phyloP scores from a whole-genome alignment of 1,140 invertebrate genomes.

The Solenopsis invicta region DNA sequence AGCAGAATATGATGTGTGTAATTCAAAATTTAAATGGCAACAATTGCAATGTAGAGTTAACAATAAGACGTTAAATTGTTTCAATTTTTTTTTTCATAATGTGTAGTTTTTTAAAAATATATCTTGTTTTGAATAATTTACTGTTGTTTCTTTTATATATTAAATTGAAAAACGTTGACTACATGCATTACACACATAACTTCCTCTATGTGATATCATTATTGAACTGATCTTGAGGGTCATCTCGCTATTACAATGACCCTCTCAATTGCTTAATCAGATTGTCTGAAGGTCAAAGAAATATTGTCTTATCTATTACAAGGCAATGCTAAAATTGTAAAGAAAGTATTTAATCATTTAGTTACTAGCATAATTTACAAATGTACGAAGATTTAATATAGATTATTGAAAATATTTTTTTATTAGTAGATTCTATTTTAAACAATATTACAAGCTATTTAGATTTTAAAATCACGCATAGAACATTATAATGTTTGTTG shows the following conservation, averaged over 20 bases:
- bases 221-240: constrained; percentile 57
- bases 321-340: neutral
- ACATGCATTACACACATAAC: neutral
- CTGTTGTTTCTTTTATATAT: neutral
- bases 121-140: constrained; percentile 1
- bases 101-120: neutral
- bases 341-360: constrained; percentile 8
- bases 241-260: constrained; percentile 43
- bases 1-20: neutral
- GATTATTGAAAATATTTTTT: neutral
- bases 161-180: constrained; percentile 15
- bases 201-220: constrained; percentile 38
- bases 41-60: neutral
- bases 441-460: neutral
- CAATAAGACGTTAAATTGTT: neutral
- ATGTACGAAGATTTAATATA: neutral
- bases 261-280: constrained; percentile 51
- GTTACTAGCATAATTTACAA: neutral
- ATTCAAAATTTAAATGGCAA: neutral
- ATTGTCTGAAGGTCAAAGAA: constrained; percentile 55
- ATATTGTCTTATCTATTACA: constrained; percentile 46
- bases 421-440: neutral
- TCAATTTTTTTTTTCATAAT: neutral
- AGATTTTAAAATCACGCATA: neutral
- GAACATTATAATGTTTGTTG: neutral